Evolutionary conservation across 2,888 invertebrate genomes (phyloP), one percentile per base, ranked within the genome.

Genomic region (Drosophila atroscutellata): DNA sequence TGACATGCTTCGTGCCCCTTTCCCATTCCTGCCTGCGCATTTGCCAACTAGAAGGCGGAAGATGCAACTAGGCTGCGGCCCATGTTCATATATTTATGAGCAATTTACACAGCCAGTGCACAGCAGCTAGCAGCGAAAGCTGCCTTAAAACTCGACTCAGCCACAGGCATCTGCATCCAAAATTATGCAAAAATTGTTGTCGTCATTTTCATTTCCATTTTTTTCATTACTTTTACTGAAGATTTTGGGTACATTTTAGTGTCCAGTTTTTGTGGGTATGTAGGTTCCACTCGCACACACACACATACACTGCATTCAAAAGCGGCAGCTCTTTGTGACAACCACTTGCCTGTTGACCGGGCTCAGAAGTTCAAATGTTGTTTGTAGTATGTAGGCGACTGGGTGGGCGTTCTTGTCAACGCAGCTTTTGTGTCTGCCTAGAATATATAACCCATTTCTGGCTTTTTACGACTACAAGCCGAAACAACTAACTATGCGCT

Each of bases 361-460:
- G 68, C 54, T 62, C 67, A 70, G 77, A 75, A 89, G 85, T 89
- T 85, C 81, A 85, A 80, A 75, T 81, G 71, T 68, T 77, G 81
- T 81, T 73, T 69, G 55, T 26, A 26, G 54, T 28, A 45, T 45
- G 82, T 81, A 72, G 80, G 85, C 74, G 73, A 18, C 26, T 26
- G 26, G 15, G 54, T 24, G 83, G 28, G 74, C 65, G 83, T 69
- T 81, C 90, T 86, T 86, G 85, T 86, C 85, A 90, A 89, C 90
- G 85, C 83, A 86, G 86, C 88, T 90, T 88, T 89, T 86, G 86
- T 85, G 70, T 73, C 73, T 77, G 83, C 75, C 89, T 80, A 80
- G 90, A 77, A 88, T 83, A 85, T 89, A 83, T 89, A 89, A 90
- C 86, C 83, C 86, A 83, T 89, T 85, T 85, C 86, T 87, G 85